A percentile compares a stretch with the other conserved stretches of the same genome.
Conservation (phyloP, 2,797 vertebrate species). For the Columba guinea region DNA sequence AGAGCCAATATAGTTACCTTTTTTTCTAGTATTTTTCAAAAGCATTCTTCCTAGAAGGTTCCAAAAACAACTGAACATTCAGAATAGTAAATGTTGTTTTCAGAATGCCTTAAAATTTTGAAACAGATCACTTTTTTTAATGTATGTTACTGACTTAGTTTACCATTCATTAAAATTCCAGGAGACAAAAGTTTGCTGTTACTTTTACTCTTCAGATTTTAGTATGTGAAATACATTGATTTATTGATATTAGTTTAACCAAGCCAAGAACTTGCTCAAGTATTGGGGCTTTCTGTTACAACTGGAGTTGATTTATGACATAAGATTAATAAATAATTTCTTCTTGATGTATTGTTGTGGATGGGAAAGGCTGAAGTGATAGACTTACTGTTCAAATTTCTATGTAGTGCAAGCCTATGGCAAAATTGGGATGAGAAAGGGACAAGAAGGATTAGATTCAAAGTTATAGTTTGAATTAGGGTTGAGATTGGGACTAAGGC, state of each 20-base stretch:
- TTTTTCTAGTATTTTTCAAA: neutral
- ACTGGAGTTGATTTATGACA: constrained; percentile 1
- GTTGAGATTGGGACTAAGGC: neutral
- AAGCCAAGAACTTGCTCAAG: neutral
- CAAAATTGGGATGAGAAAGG: neutral
- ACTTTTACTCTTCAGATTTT: neutral
- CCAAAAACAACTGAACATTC: neutral
- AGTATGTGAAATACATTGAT: neutral
- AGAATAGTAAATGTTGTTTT: neutral
- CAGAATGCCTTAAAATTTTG: neutral
- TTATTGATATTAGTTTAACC: neutral
- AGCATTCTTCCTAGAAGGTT: neutral
- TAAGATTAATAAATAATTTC: constrained; percentile 24
- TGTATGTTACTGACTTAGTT: neutral
- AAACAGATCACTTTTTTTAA: neutral
- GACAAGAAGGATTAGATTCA: neutral
- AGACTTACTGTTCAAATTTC: neutral
- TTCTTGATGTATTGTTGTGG: neutral
- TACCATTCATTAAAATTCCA: neutral
- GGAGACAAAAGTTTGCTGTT: neutral
- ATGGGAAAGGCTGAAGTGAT: neutral
- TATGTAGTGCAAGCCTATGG: neutral
- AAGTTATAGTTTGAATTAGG: neutral
- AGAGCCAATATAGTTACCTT: neutral
- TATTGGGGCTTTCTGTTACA: neutral